phyloP scores from a whole-genome alignment of 92 coral and sea anemone genomes.

The Epizoanthus ramosus region DNA sequence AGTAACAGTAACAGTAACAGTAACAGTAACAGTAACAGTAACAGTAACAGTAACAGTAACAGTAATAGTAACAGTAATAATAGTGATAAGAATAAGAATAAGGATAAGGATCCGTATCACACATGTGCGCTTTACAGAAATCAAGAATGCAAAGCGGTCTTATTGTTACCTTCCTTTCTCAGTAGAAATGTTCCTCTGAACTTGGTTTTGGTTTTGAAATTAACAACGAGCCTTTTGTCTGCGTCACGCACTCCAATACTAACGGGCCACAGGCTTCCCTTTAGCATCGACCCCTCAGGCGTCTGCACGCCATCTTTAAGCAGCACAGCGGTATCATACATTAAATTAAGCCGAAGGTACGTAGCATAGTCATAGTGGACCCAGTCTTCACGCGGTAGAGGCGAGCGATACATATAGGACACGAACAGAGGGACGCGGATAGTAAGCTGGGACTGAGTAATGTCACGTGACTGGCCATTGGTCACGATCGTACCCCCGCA shows the following conservation, averaged over 20 bases:
- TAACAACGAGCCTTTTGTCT: slow-evolving; percentile 91
- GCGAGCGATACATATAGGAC: slow-evolving; percentile 84
- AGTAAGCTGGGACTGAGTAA: slow-evolving; percentile 89
- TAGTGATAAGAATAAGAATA: not conserved
- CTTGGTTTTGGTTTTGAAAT: slow-evolving; percentile 89
- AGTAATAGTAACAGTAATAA: not conserved
- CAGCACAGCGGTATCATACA: slow-evolving; percentile 96
- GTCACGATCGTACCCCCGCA: slow-evolving; percentile 83
- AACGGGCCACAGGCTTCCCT: slow-evolving; percentile 88
- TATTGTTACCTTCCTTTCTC: slow-evolving; percentile 67
- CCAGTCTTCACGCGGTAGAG: slow-evolving; percentile 78
- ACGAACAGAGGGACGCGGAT: slow-evolving; percentile 92
- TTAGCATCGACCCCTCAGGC: slow-evolving; percentile 81
- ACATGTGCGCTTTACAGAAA: not conserved
- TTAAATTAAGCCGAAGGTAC: slow-evolving; percentile 83
- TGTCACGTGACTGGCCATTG: slow-evolving; percentile 73
- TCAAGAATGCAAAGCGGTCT: not conserved
- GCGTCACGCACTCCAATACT: slow-evolving; percentile 76
- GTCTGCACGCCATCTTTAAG: slow-evolving; percentile 94
- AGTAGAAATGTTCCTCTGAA: slow-evolving; percentile 85
- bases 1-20: not conserved
- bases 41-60: not conserved
- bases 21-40: not conserved
- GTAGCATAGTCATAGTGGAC: slow-evolving; percentile 92
- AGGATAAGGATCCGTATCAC: not conserved